A percentile compares a stretch with the other conserved stretches of the same genome.
phyloP scores from a whole-genome alignment of 2,113 vertebrate species.

The Petaurus breviceps region DNA sequence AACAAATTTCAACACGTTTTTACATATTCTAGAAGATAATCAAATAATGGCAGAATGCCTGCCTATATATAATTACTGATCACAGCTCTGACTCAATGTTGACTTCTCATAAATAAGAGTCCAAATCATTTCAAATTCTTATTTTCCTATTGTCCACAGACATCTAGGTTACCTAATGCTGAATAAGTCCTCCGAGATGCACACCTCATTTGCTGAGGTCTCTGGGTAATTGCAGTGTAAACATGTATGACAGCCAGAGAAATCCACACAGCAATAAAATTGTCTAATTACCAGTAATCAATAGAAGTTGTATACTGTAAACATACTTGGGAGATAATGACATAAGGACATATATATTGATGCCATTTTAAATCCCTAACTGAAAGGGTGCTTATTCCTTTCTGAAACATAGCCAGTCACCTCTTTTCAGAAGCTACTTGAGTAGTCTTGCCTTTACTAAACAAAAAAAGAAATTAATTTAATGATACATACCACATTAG shows the following conservation, averaged over 20 bases:
- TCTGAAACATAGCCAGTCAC: not conserved
- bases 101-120: not conserved
- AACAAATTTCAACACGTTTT: not conserved
- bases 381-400: not conserved
- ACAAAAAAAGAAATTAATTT: slow-evolving; percentile 14
- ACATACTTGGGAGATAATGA: slow-evolving; percentile 23
- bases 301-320: slow-evolving; percentile 25
- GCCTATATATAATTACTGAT: not conserved
- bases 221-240: slow-evolving; percentile 44
- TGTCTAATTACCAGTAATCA: slow-evolving; percentile 16
- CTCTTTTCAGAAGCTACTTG: not conserved
- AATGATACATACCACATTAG: slow-evolving; percentile 1
- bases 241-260: slow-evolving; percentile 50
- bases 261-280: slow-evolving; percentile 4
- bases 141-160: slow-evolving; percentile 18
- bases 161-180: slow-evolving; percentile 42
- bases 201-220: slow-evolving; percentile 32
- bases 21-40: not conserved
- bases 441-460: slow-evolving; percentile 12
- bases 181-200: slow-evolving; percentile 48
- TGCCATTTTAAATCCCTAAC: slow-evolving; percentile 12
- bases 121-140: not conserved
- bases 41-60: not conserved
- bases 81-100: slow-evolving; percentile 17
- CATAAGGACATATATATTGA: not conserved